Evolutionary conservation across 2,797 vertebrate genomes (phyloP).

Genomic region (Sciurus carolinensis): DNA sequence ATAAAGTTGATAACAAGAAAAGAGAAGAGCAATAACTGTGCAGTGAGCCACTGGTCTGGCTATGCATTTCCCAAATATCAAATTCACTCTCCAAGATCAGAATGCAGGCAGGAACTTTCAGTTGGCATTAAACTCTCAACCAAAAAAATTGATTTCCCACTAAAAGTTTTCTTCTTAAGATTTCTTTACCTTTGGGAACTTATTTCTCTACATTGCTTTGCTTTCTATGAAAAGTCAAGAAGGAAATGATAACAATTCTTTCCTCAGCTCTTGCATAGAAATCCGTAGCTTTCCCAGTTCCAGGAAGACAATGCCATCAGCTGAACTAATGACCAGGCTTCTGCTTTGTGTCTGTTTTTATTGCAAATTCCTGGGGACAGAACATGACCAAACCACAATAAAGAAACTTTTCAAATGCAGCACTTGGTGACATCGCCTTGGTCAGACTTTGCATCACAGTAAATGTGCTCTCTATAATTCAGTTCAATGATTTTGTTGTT

Average conservation of each 20-base stretch:
- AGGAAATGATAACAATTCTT: not conserved
- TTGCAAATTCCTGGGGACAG: not conserved
- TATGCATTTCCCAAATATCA: not conserved
- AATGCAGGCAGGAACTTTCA: not conserved
- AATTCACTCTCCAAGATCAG: not conserved
- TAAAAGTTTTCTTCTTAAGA: not conserved
- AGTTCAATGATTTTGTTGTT: not conserved
- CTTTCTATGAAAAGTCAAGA: not conserved
- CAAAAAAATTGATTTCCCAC: not conserved
- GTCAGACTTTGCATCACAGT: not conserved
- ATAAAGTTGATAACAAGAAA: not conserved
- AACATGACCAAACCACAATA: not conserved
- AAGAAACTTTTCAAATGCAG: not conserved
- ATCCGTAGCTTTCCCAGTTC: not conserved
- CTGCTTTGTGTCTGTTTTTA: not conserved
- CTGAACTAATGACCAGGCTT: not conserved
- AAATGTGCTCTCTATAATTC: not conserved
- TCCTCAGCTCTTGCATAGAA: not conserved
- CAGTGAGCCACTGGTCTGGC: not conserved
- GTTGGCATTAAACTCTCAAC: not conserved
- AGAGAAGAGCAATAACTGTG: not conserved
- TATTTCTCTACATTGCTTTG: conserved; percentile 19
- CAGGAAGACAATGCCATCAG: not conserved
- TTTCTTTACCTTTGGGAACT: not conserved
- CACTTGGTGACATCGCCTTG: not conserved